Evolutionary conservation across 2,888 invertebrate species (phyloP).

Genomic region (Gari tellinella): DNA sequence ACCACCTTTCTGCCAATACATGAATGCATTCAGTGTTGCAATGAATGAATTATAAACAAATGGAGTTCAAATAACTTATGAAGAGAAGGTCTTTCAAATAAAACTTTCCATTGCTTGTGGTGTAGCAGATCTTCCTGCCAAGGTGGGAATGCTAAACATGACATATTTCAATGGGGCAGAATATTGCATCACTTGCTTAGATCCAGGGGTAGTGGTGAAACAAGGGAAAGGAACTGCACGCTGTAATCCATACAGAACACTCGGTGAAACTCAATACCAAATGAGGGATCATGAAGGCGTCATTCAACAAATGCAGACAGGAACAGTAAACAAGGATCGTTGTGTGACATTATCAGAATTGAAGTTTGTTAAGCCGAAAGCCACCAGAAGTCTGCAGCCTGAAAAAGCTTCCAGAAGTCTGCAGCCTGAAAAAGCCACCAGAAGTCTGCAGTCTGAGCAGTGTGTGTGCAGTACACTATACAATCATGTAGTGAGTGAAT

Average conservation of each 20-base stretch:
- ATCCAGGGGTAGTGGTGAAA: slow-evolving; percentile 6
- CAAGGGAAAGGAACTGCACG: neutral
- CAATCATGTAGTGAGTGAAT: slow-evolving; percentile 12
- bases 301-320: neutral
- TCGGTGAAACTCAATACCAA: neutral
- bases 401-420: neutral
- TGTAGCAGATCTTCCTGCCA: slow-evolving; percentile 52
- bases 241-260: slow-evolving; percentile 7
- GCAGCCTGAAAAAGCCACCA: neutral
- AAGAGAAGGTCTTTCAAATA: slow-evolving; percentile 23
- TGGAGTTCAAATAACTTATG: slow-evolving; percentile 39
- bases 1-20: slow-evolving; percentile 45
- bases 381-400: neutral
- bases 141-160: slow-evolving; percentile 49
- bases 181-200: slow-evolving; percentile 45
- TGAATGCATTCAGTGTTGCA: slow-evolving; percentile 32
- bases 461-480: slow-evolving; percentile 31
- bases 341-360: too few species aligned
- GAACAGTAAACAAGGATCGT: too few species aligned
- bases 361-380: too few species aligned
- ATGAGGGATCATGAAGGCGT: neutral
- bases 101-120: slow-evolving; percentile 32
- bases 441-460: slow-evolving; percentile 6
- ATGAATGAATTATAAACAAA: slow-evolving; percentile 23
- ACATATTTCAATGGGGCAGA: slow-evolving; percentile 39